A percentile compares a stretch with the other conserved stretches of the same genome.
Evolutionary conservation across 1,140 invertebrate genomes (phyloP).

Genomic region (Magallana angulata): DNA sequence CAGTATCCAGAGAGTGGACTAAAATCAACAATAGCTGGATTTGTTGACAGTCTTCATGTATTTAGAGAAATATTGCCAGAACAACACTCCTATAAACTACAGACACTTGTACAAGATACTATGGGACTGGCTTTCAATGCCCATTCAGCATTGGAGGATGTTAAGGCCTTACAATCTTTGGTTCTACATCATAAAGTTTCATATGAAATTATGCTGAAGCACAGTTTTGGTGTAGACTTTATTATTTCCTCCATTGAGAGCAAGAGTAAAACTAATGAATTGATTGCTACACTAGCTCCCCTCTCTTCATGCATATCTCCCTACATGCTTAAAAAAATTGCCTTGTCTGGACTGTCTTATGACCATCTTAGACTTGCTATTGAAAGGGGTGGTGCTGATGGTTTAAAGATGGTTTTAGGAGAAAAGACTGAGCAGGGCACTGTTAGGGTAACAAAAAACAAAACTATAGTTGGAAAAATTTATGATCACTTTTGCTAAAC

Average conservation of each 20-base stretch:
- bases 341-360: too few species aligned
- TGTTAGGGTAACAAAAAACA: too few species aligned
- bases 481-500: too few species aligned
- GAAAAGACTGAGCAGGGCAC: too few species aligned
- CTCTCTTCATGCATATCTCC: too few species aligned
- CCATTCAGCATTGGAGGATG: neutral
- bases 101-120: neutral
- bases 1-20: too few species aligned
- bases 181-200: neutral
- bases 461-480: too few species aligned
- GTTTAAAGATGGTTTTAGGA: too few species aligned
- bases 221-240: constrained; percentile 1
- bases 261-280: neutral
- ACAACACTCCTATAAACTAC: neutral
- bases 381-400: too few species aligned
- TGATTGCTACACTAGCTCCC: too few species aligned
- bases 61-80: neutral
- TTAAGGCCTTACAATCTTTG: constrained; percentile 1
- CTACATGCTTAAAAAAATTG: too few species aligned
- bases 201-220: neutral
- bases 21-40: neutral
- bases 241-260: neutral
- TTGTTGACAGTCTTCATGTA: constrained; percentile 1
- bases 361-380: too few species aligned
- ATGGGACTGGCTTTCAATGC: neutral